Base-by-base conservation (phyloP, 2,797 vertebrate species). In the Gallirallus australis region DNA sequence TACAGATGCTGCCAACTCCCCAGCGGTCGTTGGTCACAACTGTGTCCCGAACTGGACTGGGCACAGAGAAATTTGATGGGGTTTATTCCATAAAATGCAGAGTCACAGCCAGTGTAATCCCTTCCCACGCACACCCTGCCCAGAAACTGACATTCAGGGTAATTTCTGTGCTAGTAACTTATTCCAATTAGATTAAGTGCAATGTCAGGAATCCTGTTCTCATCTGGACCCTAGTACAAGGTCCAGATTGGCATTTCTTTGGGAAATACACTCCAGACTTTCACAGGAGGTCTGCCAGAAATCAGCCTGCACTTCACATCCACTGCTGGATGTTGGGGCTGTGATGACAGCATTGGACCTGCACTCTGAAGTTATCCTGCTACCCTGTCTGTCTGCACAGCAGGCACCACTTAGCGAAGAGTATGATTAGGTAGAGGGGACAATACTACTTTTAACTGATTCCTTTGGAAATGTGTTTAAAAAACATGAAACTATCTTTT, bases 21-120 rank as follows among this genome's bases (percentile, higher is more conserved):
- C 99, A 99, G 9, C 99, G 99, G 89, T 99, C 99, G 21, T 99
- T 99, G 17, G 99, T 99, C 96, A 99, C 99, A 27, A 99, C 98
- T 0, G 98, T 99, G 85, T 99, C 98, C 61, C 98, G 97, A n/a
- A 99, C 99, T 2, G 99, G 99, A 96, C 99, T 99, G 97, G 61
- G 96, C 83, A 93, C 75, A 94, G 15, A 69, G 54, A 80, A 59
- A 48, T 27, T 45, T 20, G 21, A 30, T 17, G 4, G 12, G 15
- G 45, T 88, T 68, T 82, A 6, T 47, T 70, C 33, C 42, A 20
- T 4, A 7, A 54, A 86, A 63, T 0, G 0, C 9, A 5, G 28
- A 5, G 28, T 56, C 68, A 68, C 5, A 61, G 68, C 20, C 66
- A 66, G 12, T 0, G 0, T 24, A 71, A 82, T 27, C 31, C 37